These are phyloP conservation scores for Martes martes DNA, from an alignment of 2,113 vertebrate genomes.

Conservation along the genomic window DNA sequence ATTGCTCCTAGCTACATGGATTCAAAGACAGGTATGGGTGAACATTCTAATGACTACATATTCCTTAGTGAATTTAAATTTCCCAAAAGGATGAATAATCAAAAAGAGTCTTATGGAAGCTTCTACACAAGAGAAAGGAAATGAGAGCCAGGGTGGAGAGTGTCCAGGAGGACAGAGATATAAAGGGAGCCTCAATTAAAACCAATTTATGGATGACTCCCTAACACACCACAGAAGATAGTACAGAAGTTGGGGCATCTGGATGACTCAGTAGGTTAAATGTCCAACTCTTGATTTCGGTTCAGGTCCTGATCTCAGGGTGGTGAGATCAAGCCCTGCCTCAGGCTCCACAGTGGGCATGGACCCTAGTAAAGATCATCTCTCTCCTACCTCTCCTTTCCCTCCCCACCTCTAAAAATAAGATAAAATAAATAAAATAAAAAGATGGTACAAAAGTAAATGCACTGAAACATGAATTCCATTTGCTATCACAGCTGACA, in stretches of 20 bases:
- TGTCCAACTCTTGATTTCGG: neutral
- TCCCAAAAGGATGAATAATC: constrained; percentile 60
- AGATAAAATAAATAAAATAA: neutral
- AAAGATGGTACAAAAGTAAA: constrained; percentile 47
- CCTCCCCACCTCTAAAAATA: neutral
- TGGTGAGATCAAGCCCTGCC: neutral
- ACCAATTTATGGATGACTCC: constrained; percentile 32
- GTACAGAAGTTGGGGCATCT: neutral
- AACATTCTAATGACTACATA: neutral
- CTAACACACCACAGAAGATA: neutral
- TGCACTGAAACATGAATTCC: neutral
- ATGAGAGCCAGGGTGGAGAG: neutral
- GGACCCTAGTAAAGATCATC: neutral
- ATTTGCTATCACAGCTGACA: neutral
- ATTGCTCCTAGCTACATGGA: constrained; percentile 34
- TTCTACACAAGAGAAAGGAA: constrained; percentile 53
- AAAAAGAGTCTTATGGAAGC: constrained; percentile 24
- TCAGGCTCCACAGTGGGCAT: neutral
- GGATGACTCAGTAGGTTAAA: neutral
- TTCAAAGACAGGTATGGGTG: constrained; percentile 32
- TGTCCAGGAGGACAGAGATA: neutral
- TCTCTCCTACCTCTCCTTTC: neutral
- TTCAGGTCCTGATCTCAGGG: neutral
- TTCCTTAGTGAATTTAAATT: constrained; percentile 31
- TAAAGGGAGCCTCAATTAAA: neutral